Base-by-base conservation (phyloP, 1,140 invertebrate species). In the Ephestia elutella region DNA sequence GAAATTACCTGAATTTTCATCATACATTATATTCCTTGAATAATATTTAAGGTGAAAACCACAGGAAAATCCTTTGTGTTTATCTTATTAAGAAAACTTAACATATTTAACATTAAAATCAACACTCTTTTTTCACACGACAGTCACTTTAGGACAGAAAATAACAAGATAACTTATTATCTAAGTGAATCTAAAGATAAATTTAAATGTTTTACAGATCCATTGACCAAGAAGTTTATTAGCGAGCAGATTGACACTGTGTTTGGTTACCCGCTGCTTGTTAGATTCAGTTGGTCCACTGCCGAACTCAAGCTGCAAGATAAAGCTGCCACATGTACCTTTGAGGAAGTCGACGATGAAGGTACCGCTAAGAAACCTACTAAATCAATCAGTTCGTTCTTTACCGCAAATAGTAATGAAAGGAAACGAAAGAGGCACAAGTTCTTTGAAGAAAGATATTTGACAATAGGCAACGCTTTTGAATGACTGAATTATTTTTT, bases 261-360 rank as follows among this genome's bases (percentile, higher is more conserved):
- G 0, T 99, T 99, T 91, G 99, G 99, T 3, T 99, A 96, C 87
- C 96, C 98, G 0, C 92, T 94, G 25, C 89, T 99, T n/a, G 98
- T 99, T 0, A 89, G 99, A 56, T 99, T 99, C 77, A 98, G 97
- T 85, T 99, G 99, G 99, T 97, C 97, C 2, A 99, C 98, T 0
- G 95, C 97, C 0, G 92, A 93, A 54, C 93, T 92, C 30, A 93
- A 97, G 54, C 71, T 99, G 10, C 91, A 96, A 71, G 91, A 93
- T 18, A 91, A 94, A 54, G 94, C 94, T 5, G 87, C 92, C 32
- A 89, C 89, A 10, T 90, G 91, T 51, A 87, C 89, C 38, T 93
- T 97, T 55, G 93, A 96, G 77, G 96, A 96, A 91, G 90, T 93
- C 44, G 90, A 94, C 19, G 89, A 92, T 0, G 71, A 84, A 8